Evolutionary conservation across 2,797 vertebrate genomes (phyloP).

Genomic region (Fistularia tabacaria): DNA sequence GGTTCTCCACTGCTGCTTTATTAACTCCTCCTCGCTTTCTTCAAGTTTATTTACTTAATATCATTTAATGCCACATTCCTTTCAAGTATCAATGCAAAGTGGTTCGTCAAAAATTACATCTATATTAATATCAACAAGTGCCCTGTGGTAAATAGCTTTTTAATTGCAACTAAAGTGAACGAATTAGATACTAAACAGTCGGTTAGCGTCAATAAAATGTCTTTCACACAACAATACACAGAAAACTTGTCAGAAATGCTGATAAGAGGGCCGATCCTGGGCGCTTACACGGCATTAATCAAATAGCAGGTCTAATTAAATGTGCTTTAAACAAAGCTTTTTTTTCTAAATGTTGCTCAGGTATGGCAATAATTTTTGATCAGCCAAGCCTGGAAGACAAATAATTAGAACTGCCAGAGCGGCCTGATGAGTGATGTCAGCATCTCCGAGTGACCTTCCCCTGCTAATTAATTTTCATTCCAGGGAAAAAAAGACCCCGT

Average conservation of each 20-base stretch:
- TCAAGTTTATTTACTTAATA: slow-evolving; percentile 44
- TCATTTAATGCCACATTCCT: slow-evolving; percentile 39
- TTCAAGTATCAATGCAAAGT: slow-evolving; percentile 50
- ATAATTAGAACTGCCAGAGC: slow-evolving; percentile 99
- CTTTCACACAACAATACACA: slow-evolving; percentile 89
- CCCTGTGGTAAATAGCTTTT: slow-evolving; percentile 74
- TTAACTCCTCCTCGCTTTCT: slow-evolving; percentile 21
- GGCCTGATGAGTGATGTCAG: slow-evolving; percentile 99
- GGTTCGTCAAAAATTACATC: slow-evolving; percentile 72
- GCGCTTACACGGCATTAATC: slow-evolving; percentile 99
- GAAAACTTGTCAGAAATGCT: slow-evolving; percentile 96
- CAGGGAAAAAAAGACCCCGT: slow-evolving; percentile 98
- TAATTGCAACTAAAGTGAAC: slow-evolving; percentile 79
- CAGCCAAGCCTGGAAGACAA: slow-evolving; percentile 99
- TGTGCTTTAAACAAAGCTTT: slow-evolving; percentile 96
- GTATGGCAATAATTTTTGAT: slow-evolving; percentile 99
- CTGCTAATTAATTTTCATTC: slow-evolving; percentile 99
- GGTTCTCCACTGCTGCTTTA: slow-evolving; percentile 22
- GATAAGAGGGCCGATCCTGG: slow-evolving; percentile 95
- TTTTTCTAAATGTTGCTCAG: slow-evolving; percentile 99
- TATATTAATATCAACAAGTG: slow-evolving; percentile 80
- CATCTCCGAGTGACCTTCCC: slow-evolving; percentile 99
- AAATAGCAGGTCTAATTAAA: slow-evolving; percentile 99
- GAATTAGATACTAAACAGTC: slow-evolving; percentile 82
- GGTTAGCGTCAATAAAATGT: slow-evolving; percentile 83